Conservation (phyloP, 2,888 invertebrate genomes). For the Gortyna flavago region DNA sequence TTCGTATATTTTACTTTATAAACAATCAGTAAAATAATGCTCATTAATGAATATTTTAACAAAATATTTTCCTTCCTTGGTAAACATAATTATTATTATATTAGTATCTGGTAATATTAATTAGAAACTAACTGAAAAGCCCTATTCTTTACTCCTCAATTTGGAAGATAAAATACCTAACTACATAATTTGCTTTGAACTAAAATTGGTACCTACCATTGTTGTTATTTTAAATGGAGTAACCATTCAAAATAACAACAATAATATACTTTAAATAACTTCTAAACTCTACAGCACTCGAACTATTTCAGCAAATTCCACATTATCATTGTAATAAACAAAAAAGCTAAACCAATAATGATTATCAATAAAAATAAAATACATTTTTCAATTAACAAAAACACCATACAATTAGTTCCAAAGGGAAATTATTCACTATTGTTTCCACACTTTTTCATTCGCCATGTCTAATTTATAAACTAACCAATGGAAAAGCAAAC, state of each 20-base stretch:
- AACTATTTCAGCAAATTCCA: conserved; percentile 29
- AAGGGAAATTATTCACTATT: conserved; percentile 63
- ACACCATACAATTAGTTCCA: conserved; percentile 58
- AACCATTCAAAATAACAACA: not conserved
- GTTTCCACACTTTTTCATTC: conserved; percentile 63
- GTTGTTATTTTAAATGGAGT: too few species aligned
- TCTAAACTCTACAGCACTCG: not conserved
- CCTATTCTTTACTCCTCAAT: not conserved
- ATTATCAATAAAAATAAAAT: conserved; percentile 30
- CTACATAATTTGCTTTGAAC: too few species aligned
- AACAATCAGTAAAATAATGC: conserved; percentile 2
- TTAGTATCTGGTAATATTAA: conserved; percentile 1
- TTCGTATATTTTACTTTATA: not conserved
- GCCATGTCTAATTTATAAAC: conserved; percentile 61
- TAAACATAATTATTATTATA: not conserved
- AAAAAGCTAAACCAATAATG: conserved; percentile 7
- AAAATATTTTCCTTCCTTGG: conserved; percentile 14
- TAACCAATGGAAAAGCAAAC: conserved; percentile 25
- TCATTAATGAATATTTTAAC: not conserved
- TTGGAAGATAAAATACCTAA: not conserved
- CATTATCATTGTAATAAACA: conserved; percentile 1
- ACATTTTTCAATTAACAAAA: conserved; percentile 51
- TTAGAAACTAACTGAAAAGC: not conserved
- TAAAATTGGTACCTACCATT: too few species aligned
- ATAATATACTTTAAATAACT: not conserved